These are phyloP conservation scores for Falco berigora DNA, from an alignment of 2,797 vertebrate genomes.

Conservation along the genomic window DNA sequence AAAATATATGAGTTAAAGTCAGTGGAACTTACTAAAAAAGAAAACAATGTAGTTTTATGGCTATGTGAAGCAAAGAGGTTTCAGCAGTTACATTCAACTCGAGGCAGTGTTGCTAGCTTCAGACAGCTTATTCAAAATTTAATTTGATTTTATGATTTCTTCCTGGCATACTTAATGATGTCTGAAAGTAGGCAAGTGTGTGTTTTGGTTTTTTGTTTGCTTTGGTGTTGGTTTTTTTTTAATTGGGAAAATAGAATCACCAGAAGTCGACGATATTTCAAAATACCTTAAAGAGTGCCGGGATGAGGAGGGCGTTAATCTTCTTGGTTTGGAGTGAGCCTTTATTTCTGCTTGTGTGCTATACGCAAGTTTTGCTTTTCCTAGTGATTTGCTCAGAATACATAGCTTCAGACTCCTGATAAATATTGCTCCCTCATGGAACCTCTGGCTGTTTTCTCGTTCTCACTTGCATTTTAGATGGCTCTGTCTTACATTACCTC, in stretches of 20 bases:
- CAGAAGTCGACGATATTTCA: background rate
- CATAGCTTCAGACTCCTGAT: background rate
- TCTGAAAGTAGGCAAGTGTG: background rate
- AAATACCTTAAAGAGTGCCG: background rate
- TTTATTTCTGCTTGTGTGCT: background rate
- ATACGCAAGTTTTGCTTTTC: background rate
- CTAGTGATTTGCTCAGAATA: background rate
- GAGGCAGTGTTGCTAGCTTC: background rate
- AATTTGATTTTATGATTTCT: conserved; percentile 17
- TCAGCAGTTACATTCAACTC: background rate
- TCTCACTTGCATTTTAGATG: background rate
- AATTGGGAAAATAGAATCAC: background rate
- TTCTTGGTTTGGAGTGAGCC: background rate
- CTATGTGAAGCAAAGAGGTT: background rate
- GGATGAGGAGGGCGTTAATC: conserved; percentile 4
- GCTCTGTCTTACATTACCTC: background rate
- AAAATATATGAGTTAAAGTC: background rate
- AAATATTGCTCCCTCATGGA: background rate
- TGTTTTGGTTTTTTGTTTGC: background rate
- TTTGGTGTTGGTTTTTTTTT: background rate
- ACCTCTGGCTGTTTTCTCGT: background rate
- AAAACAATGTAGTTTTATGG: background rate
- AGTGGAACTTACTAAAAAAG: background rate
- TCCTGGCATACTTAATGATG: background rate
- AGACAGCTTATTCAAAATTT: background rate